phyloP scores from a whole-genome alignment of 2,888 invertebrate species.

The Lasioglossum vierecki region DNA sequence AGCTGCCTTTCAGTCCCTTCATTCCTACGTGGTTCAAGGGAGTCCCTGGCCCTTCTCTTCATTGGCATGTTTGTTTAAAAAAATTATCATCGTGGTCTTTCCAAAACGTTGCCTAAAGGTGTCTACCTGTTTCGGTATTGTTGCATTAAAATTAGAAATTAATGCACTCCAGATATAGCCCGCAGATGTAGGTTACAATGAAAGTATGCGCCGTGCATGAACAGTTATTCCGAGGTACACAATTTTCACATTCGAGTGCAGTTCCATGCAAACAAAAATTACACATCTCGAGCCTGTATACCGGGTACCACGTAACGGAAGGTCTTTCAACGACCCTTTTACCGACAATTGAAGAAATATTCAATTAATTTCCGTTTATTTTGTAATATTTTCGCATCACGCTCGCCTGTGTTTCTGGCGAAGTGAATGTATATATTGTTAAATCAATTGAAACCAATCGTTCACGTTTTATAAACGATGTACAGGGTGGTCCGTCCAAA shows the following conservation, averaged over 20 bases:
- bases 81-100: no score
- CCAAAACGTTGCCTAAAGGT: no score
- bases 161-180: neutral
- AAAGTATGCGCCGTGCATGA: neutral
- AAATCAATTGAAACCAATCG: no score
- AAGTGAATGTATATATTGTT: no score
- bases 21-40: neutral
- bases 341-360: neutral
- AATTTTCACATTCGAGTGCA: neutral
- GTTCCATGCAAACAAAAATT: neutral
- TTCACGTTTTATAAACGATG: no score
- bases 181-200: neutral
- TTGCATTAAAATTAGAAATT: neutral
- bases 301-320: neutral
- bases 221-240: neutral
- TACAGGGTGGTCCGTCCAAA: no score
- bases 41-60: neutral
- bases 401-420: no score
- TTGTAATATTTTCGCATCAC: no score
- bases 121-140: no score
- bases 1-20: constrained; percentile 19
- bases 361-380: neutral
- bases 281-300: neutral
- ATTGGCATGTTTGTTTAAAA: neutral
- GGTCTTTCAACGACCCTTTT: neutral